Evolutionary conservation across 1,140 invertebrate species (phyloP).

Genomic region (Cotesia chilonis): DNA sequence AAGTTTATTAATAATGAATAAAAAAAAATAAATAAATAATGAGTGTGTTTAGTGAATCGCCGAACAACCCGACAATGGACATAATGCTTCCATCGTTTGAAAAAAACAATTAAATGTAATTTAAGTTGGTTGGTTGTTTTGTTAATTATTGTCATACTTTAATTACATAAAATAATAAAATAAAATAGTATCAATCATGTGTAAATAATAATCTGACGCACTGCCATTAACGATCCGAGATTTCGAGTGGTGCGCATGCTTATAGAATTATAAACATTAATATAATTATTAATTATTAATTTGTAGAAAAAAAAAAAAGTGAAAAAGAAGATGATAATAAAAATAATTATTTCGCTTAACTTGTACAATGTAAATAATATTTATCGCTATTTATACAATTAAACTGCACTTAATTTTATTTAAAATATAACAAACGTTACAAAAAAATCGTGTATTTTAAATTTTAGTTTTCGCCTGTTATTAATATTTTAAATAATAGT

Average conservation of each 20-base stretch:
- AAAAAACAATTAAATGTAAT: background rate
- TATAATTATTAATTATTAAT: background rate
- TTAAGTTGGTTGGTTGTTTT: background rate
- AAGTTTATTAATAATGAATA: background rate
- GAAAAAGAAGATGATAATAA: background rate
- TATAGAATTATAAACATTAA: too few relatives aligned
- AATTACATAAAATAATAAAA: background rate
- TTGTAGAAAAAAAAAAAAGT: slow-evolving; percentile 24
- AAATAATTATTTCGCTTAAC: slow-evolving; percentile 14
- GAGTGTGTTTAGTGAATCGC: background rate
- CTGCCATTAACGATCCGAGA: background rate
- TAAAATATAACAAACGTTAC: too few relatives aligned
- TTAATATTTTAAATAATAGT: too few relatives aligned
- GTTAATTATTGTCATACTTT: too few relatives aligned
- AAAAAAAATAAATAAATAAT: slow-evolving; percentile 12
- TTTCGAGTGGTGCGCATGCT: too few relatives aligned
- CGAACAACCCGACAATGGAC: slow-evolving; percentile 12
- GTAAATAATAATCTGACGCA: slow-evolving; percentile 24
- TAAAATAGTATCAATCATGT: background rate
- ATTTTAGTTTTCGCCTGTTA: too few relatives aligned
- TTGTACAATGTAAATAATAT: slow-evolving; percentile 28
- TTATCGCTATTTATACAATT: slow-evolving; percentile 7
- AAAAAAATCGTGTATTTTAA: too few relatives aligned
- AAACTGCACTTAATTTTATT: background rate
- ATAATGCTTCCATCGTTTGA: slow-evolving; percentile 34